Base-by-base conservation (phyloP, 2,888 invertebrate species). In the Drosophila mimetica region DNA sequence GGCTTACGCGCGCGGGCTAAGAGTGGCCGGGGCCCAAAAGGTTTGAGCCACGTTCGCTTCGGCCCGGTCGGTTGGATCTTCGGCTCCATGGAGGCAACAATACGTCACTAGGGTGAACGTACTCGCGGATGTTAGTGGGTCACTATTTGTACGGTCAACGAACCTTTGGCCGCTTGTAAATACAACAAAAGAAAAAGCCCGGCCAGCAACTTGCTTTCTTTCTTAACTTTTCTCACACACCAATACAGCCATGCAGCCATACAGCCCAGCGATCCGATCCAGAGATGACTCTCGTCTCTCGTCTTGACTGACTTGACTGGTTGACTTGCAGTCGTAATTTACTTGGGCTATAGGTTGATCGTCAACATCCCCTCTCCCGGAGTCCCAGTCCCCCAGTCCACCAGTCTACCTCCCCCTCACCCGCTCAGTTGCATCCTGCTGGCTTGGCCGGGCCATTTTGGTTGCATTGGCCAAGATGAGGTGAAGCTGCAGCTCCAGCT, bases 101-200 rank as follows among this genome's bases (percentile, higher is more conserved):
- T 91, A 92, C 92, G 91, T 91, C 91, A 91, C 90, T 89, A 89
- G 89, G 92, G 92, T 92, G 91, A 92, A 90, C 89, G 92, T 89
- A 91, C 92, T 91, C 90, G 91, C 91, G 90, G 91, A 92, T 91
- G 92, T 92, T 92, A 92, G 92, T 92, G 91, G 92, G 92, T 92
- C 92, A 92, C 92, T 90, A 90, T 91, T 91, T 90, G 91, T 90
- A 88, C 91, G 92, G 91, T 91, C 92, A 90, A 90, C 90, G 90
- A 92, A 90, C 92, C 91, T 89, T 90, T 90, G 89, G 79, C 89
- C 89, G 89, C 86, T 89, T 90, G 90, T 89, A 88, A 86, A 88
- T 84, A 89, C 77, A 74, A 72, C 71, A 72, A 70, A 83, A 82
- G 50, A 61, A 71, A 71, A 71, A 51, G 69, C 46, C 72, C 60